Percentiles rank a stretch among this genome's conserved stretches.
phyloP scores from a whole-genome alignment of 1,140 invertebrate species.

The Palaemon carinicauda region DNA sequence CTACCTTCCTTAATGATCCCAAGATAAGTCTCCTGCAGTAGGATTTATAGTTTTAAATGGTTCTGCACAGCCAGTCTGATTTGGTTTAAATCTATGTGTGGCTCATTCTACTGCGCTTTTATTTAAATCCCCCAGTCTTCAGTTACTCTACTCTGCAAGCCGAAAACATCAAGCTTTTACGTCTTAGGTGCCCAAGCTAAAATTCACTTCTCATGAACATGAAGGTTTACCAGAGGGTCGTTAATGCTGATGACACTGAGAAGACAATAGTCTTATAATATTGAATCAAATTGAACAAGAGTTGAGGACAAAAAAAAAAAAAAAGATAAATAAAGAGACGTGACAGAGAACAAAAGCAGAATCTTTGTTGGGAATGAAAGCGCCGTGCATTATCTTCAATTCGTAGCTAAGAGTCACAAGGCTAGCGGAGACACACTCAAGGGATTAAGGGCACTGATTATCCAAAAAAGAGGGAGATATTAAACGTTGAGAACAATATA shows the following conservation, averaged over 20 bases:
- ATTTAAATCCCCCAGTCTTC: slow-evolving; percentile 5
- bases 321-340: too few relatives aligned
- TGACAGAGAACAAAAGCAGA: neutral
- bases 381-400: slow-evolving; percentile 42
- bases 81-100: neutral
- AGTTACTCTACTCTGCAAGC: slow-evolving; percentile 51
- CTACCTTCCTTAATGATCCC: slow-evolving; percentile 28
- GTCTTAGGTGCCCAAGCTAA: neutral
- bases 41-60: neutral
- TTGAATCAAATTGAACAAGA: neutral
- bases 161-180: slow-evolving; percentile 8
- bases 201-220: too few relatives aligned
- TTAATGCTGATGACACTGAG: too few relatives aligned
- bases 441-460: slow-evolving; percentile 40
- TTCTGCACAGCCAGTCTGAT: neutral
- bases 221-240: too few relatives aligned
- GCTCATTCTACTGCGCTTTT: neutral
- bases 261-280: too few relatives aligned
- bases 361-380: slow-evolving; percentile 40
- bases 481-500: neutral
- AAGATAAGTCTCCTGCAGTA: neutral
- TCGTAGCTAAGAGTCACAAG: slow-evolving; percentile 47
- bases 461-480: neutral
- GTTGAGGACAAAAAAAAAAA: neutral
- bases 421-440: slow-evolving; percentile 41